Evolutionary conservation across 1,140 invertebrate genomes (phyloP).

Genomic region (Hetaerina americana): DNA sequence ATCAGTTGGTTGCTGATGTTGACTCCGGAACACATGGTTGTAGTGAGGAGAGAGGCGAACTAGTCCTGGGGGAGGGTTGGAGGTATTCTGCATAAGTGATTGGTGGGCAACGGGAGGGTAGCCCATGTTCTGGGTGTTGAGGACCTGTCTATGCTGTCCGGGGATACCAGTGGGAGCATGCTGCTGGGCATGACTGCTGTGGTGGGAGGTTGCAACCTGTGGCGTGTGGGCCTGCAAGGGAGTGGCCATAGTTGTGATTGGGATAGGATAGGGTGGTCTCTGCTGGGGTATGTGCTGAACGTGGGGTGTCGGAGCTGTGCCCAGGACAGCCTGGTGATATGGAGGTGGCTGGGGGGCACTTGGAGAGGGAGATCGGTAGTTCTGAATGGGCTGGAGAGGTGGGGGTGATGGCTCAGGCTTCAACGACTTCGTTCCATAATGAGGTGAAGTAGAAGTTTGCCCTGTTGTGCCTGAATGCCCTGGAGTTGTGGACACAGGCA

Average conservation of each 20-base stretch:
- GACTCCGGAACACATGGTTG: background rate
- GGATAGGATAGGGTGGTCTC: constrained; percentile 19
- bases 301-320: constrained; percentile 27
- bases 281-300: constrained; percentile 20
- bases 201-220: background rate
- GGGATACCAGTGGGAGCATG: background rate
- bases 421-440: background rate
- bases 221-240: constrained; percentile 21
- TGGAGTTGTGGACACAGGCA: background rate
- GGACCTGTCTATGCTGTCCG: background rate
- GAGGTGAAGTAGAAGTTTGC: background rate
- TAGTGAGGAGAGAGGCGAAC: background rate
- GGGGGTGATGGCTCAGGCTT: background rate
- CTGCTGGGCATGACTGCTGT: background rate
- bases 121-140: background rate
- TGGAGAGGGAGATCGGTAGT: constrained; percentile 26
- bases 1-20: background rate
- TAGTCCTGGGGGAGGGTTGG: background rate
- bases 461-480: background rate
- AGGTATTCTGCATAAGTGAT: background rate
- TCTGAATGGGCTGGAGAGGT: background rate
- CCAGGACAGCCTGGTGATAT: constrained; percentile 25
- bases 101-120: background rate
- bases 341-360: constrained; percentile 28
- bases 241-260: constrained; percentile 30